Percentiles rank a stretch among this genome's conserved stretches.
These are phyloP conservation scores for Ispidina picta DNA, from an alignment of 2,797 vertebrate genomes.

Conservation along the genomic window DNA sequence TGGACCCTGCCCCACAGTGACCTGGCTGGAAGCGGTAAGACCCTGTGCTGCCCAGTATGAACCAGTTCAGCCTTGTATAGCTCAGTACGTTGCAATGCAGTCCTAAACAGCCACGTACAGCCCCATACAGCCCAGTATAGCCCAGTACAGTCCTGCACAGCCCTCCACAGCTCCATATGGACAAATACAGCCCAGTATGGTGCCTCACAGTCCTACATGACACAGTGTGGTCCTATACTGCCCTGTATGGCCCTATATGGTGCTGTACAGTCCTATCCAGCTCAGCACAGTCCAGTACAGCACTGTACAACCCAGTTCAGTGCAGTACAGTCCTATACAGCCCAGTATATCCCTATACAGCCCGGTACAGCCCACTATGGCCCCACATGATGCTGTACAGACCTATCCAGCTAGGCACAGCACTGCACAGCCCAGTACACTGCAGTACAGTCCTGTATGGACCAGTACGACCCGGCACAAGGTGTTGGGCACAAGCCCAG, in stretches of 20 bases:
- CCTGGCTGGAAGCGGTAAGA: too few species aligned
- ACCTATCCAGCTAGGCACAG: too few species aligned
- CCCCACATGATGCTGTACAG: neutral
- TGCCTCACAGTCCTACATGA: too few species aligned
- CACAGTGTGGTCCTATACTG: neutral
- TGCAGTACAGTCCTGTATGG: neutral
- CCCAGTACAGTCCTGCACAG: neutral
- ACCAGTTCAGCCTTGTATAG: neutral
- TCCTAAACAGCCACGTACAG: too few species aligned
- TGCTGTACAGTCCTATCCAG: too few species aligned
- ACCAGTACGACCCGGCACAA: too few species aligned
- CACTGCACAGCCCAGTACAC: neutral
- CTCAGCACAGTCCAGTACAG: neutral
- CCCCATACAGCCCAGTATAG: neutral
- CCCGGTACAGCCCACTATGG: neutral
- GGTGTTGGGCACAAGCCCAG: too few species aligned
- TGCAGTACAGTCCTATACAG: too few species aligned
- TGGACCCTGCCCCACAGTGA: neutral
- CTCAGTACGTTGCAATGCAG: fast-evolving
- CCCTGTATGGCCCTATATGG: neutral
- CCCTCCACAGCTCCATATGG: too few species aligned
- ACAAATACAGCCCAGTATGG: neutral
- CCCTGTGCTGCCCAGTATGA: neutral
- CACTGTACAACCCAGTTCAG: too few species aligned
- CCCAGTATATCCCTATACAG: neutral